Evolutionary conservation across 2,888 invertebrate species (phyloP).

Genomic region (Caenorhabditis sp.): DNA sequence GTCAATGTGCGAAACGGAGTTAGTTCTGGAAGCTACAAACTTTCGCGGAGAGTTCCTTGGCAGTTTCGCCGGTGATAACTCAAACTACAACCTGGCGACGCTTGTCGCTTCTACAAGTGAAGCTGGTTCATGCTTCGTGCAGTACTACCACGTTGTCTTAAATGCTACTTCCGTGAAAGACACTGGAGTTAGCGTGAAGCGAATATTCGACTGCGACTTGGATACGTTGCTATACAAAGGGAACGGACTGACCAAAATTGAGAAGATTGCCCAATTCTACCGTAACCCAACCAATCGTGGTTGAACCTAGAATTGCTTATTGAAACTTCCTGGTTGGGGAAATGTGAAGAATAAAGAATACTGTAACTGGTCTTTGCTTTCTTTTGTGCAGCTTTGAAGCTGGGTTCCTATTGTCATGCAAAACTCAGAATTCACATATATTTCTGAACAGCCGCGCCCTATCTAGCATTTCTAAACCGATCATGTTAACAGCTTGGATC

Average conservation of each 20-base stretch:
- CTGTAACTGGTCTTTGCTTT: not conserved
- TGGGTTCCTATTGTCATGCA: not conserved
- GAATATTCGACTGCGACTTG: not conserved
- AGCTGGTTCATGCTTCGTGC: not conserved
- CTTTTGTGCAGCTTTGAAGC: not conserved
- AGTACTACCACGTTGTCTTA: not conserved
- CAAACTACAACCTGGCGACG: not conserved
- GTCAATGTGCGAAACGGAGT: not conserved
- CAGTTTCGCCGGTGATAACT: not conserved
- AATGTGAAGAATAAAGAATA: not conserved
- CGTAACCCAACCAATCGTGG: not conserved
- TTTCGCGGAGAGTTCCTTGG: not conserved
- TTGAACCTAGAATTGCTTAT: not conserved
- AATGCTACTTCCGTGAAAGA: not conserved
- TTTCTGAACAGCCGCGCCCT: not conserved
- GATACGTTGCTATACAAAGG: not conserved
- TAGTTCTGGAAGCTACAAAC: constrained; percentile 7
- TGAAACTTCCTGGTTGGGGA: not conserved
- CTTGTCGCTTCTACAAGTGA: not conserved
- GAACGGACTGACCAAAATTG: not conserved
- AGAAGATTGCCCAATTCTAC: constrained; percentile 6
- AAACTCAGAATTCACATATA: not conserved
- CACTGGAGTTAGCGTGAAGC: not conserved
- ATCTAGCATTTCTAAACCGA: not conserved
- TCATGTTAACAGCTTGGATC: not conserved